Evolutionary conservation across 2,888 invertebrate species (phyloP).

Genomic region (Clanis bilineata): DNA sequence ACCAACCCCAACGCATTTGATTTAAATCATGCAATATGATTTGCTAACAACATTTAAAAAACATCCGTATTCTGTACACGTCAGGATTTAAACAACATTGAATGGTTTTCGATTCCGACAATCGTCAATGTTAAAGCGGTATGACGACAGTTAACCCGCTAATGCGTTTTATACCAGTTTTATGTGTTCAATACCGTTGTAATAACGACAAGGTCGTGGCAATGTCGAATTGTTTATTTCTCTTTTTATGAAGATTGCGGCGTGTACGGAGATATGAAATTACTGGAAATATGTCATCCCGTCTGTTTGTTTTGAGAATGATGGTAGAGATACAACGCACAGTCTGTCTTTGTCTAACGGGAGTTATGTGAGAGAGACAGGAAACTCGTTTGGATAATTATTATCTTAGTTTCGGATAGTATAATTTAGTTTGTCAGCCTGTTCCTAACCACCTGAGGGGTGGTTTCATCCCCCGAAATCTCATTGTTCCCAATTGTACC

Average conservation of each 20-base stretch:
- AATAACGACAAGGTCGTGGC: slow-evolving; percentile 19
- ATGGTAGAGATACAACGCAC: neutral
- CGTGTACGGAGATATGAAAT: slow-evolving; percentile 16
- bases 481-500: neutral
- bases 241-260: slow-evolving; percentile 17
- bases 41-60: neutral
- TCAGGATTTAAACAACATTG: neutral
- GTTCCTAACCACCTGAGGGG: neutral
- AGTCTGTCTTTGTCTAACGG: neutral
- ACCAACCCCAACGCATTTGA: neutral
- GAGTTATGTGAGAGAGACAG: neutral
- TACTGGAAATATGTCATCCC: slow-evolving; percentile 12
- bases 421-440: no score
- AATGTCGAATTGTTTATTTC: slow-evolving; percentile 19
- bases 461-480: neutral
- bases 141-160: slow-evolving; percentile 19
- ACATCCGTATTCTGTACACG: slow-evolving; percentile 2
- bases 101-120: slow-evolving; percentile 1
- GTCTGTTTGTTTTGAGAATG: slow-evolving; percentile 12
- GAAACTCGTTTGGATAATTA: neutral
- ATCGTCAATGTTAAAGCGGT: slow-evolving; percentile 8
- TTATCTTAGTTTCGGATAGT: neutral
- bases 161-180: slow-evolving; percentile 23
- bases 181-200: slow-evolving; percentile 22
- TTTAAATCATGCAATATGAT: slow-evolving; percentile 1